Percentiles rank a stretch among this genome's conserved stretches.
Evolutionary conservation across 2,888 invertebrate genomes (phyloP).

Genomic region (Ophion obscuratus): DNA sequence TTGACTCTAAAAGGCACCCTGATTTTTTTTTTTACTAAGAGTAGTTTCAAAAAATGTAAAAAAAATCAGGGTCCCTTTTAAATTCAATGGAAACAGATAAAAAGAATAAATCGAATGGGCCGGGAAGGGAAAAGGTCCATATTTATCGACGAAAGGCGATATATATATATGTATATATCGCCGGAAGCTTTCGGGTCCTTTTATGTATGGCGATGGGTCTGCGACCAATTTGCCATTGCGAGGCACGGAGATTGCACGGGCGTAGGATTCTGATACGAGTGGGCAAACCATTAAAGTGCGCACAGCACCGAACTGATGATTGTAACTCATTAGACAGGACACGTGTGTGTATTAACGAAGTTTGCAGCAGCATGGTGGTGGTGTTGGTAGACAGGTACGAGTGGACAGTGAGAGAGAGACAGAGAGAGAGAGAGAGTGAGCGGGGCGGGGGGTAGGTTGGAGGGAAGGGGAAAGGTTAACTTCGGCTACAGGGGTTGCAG

Average conservation of each 20-base stretch:
- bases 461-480: constrained; percentile 30
- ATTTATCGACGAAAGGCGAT: too few relatives aligned
- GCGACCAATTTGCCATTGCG: neutral
- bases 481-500: constrained; percentile 26
- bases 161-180: too few relatives aligned
- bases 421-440: neutral
- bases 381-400: constrained; percentile 18
- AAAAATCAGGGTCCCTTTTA: too few relatives aligned
- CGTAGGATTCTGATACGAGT: constrained; percentile 67
- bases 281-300: constrained; percentile 74
- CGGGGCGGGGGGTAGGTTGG: neutral
- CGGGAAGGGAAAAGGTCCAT: too few relatives aligned
- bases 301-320: constrained; percentile 74
- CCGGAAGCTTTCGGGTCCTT: neutral
- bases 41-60: too few relatives aligned
- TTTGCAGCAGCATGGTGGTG: constrained; percentile 65
- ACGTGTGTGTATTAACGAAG: constrained; percentile 77
- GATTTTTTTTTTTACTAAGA: too few relatives aligned
- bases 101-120: too few relatives aligned
- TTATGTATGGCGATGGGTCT: neutral
- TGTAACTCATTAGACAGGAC: constrained; percentile 80
- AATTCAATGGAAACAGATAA: too few relatives aligned
- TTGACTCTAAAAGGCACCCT: too few relatives aligned
- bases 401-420: neutral
- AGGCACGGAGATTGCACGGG: constrained; percentile 49